Evolutionary conservation across 2,113 vertebrate genomes (phyloP).

Genomic region (Platysternon megacephalum): DNA sequence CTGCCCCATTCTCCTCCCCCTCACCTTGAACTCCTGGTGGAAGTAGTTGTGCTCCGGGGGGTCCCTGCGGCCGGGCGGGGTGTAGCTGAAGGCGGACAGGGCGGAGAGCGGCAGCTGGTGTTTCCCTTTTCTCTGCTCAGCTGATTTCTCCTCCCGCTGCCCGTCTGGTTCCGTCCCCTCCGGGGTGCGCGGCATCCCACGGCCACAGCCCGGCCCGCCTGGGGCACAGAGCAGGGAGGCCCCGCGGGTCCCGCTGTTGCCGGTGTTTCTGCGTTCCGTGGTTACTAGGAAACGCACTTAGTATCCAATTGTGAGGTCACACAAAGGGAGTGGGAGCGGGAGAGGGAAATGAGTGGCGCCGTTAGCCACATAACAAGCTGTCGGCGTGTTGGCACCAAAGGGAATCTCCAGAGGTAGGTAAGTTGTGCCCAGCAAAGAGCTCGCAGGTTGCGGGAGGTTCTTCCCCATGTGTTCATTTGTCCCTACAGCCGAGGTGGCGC

Average conservation of each 20-base stretch:
- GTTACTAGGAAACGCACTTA: conserved; percentile 53
- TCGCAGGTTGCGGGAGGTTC: not conserved
- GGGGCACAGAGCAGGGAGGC: not conserved
- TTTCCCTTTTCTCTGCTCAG: not conserved
- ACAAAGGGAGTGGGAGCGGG: not conserved
- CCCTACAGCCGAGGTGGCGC: not conserved
- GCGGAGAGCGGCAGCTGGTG: conserved; percentile 6
- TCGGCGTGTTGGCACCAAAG: not conserved
- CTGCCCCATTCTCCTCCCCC: fast-evolving
- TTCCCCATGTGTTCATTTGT: not conserved
- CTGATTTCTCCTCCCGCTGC: not conserved
- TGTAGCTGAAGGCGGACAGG: conserved; percentile 59
- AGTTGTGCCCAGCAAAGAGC: not conserved
- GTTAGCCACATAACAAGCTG: not conserved
- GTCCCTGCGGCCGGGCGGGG: conserved; percentile 62
- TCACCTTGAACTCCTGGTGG: conserved; percentile 45
- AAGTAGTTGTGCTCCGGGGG: conserved; percentile 76
- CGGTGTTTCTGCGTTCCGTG: fast-evolving
- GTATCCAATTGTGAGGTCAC: not conserved
- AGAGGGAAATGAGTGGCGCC: not conserved
- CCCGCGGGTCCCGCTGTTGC: fast-evolving
- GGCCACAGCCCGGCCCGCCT: not conserved
- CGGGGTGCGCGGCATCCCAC: not conserved
- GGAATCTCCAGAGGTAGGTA: not conserved
- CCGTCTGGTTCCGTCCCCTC: not conserved